These are phyloP conservation scores for Caerostris extrusa DNA, from an alignment of 1,140 invertebrate genomes.

Conservation along the genomic window DNA sequence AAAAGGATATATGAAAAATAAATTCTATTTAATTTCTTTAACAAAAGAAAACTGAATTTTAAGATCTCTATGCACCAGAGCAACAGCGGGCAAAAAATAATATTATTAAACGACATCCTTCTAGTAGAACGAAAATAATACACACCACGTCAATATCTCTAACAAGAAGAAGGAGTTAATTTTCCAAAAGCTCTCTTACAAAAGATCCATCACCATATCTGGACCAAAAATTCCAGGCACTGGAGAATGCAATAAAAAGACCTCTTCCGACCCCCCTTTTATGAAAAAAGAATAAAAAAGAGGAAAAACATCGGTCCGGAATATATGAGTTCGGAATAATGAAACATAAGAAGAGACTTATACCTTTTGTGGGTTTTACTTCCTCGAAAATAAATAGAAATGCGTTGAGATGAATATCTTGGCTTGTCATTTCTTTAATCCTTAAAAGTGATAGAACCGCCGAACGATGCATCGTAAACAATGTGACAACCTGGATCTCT, in stretches of 20 bases:
- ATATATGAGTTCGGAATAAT: not conserved
- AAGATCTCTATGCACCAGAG: too few relatives aligned
- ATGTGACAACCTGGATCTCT: not conserved
- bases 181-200: not conserved
- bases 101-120: too few relatives aligned
- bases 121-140: too few relatives aligned
- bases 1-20: too few relatives aligned
- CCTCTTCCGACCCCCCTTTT: not conserved
- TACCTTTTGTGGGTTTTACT: not conserved
- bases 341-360: not conserved
- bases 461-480: not conserved
- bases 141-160: too few relatives aligned
- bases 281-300: not conserved
- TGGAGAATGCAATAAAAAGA: not conserved
- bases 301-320: not conserved
- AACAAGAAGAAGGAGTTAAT: not conserved
- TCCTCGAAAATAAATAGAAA: not conserved
- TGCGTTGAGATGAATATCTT: not conserved
- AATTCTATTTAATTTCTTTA: too few relatives aligned
- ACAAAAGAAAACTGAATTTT: too few relatives aligned
- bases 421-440: not conserved
- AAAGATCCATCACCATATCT: not conserved
- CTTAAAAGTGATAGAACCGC: not conserved
- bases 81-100: too few relatives aligned
- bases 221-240: not conserved